Conservation (phyloP, 92 coral and sea anemone genomes). For the Phenganax subtilis region DNA sequence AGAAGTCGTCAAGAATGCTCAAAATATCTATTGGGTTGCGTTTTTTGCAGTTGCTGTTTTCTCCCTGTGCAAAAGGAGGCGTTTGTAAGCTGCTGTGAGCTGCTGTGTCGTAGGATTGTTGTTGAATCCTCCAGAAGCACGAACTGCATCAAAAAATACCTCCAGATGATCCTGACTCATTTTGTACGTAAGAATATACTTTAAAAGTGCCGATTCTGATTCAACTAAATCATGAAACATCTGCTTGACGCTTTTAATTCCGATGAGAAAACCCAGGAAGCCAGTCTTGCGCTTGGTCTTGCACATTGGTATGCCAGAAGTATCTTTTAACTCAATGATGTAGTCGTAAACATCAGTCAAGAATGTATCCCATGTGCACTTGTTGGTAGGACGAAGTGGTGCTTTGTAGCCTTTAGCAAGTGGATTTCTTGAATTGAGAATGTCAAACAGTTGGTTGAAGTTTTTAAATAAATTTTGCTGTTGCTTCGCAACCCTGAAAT, state of each 20-base stretch:
- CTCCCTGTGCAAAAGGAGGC: neutral
- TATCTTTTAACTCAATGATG: neutral
- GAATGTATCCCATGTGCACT: neutral
- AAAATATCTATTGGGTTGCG: too few species aligned
- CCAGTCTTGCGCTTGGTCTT: neutral
- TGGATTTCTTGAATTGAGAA: conserved; percentile 16
- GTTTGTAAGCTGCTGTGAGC: conserved; percentile 15
- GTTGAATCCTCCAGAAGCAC: conserved; percentile 9
- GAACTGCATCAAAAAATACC: conserved; percentile 6
- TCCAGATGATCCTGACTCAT: conserved; percentile 25
- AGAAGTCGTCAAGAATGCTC: too few species aligned
- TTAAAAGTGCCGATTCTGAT: neutral
- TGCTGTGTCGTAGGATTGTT: conserved; percentile 21
- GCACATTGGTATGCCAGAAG: conserved; percentile 12
- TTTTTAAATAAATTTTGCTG: conserved; percentile 4
- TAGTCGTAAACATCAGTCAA: neutral
- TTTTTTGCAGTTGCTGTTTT: too few species aligned
- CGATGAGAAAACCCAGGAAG: neutral
- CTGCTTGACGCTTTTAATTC: neutral
- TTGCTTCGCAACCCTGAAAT: conserved; percentile 28
- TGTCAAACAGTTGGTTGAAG: conserved; percentile 9
- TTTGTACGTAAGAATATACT: conserved; percentile 11
- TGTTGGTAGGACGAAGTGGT: conserved; percentile 7
- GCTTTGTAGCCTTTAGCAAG: conserved; percentile 25
- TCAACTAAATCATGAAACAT: conserved; percentile 9